Evolutionary conservation across 2,888 invertebrate genomes (phyloP).

Genomic region (Tetrapedia diversipes): DNA sequence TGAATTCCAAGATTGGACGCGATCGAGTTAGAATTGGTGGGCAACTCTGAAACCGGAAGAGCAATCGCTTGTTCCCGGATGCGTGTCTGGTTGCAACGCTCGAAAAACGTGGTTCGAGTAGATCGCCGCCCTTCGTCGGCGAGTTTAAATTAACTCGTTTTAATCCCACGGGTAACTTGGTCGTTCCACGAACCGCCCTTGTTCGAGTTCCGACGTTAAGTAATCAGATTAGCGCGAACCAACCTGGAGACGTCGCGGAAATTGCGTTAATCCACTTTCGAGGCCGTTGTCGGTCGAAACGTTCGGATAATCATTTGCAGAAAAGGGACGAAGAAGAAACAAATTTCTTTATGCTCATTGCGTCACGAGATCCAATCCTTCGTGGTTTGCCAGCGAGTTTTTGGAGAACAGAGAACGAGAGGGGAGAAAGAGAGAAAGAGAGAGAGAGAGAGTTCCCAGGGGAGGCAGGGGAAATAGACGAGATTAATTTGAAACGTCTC

Average conservation of each 20-base stretch:
- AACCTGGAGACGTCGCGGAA: constrained; percentile 61
- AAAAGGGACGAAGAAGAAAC: constrained; percentile 1
- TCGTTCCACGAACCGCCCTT: constrained; percentile 23
- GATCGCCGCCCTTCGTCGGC: constrained; percentile 31
- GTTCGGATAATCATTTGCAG: constrained; percentile 60
- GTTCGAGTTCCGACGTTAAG: constrained; percentile 68
- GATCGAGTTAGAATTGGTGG: too few species aligned
- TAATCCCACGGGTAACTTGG: constrained; percentile 47
- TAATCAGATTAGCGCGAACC: constrained; percentile 69
- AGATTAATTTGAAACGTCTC: constrained; percentile 36
- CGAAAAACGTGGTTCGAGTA: constrained; percentile 7
- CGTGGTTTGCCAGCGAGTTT: background rate
- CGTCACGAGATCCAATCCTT: background rate
- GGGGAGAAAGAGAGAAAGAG: too few species aligned
- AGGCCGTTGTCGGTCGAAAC: constrained; percentile 35
- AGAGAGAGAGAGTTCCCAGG: background rate
- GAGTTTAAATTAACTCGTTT: constrained; percentile 67
- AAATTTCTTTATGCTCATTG: constrained; percentile 23
- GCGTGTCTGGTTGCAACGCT: background rate
- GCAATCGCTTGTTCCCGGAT: too few species aligned
- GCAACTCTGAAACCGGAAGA: too few species aligned
- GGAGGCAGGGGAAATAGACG: constrained; percentile 14
- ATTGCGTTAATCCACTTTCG: background rate
- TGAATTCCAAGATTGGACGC: constrained; percentile 9
- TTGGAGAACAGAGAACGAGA: background rate